These are phyloP conservation scores for Lasius fuliginosus DNA, from an alignment of 2,888 invertebrate genomes.

Conservation along the genomic window DNA sequence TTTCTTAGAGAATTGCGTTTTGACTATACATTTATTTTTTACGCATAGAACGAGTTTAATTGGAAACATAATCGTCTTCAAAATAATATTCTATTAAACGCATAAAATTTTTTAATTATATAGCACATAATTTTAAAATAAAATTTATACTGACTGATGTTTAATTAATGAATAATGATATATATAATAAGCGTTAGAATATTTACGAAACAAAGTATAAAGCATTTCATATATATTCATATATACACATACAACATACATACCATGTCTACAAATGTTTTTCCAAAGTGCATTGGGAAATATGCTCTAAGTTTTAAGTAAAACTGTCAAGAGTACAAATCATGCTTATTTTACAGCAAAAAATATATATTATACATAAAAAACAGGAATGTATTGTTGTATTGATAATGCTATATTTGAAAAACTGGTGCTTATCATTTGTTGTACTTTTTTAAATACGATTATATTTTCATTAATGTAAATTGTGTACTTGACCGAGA, in stretches of 20 bases:
- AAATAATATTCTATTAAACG: not conserved
- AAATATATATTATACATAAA: constrained; percentile 66
- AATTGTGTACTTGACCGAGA: constrained; percentile 60
- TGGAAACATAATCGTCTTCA: constrained; percentile 2
- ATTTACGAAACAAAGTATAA: not conserved
- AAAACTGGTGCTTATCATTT: constrained; percentile 39
- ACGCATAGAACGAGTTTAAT: not conserved
- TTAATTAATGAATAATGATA: constrained; percentile 20
- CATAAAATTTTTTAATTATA: not conserved
- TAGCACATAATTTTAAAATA: not conserved
- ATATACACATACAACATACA: constrained; percentile 33
- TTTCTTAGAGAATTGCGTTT: not conserved
- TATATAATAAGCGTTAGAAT: constrained; percentile 60
- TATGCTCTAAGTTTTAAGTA: constrained; percentile 50
- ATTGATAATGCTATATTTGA: constrained; percentile 64
- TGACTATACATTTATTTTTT: not conserved
- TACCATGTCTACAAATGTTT: constrained; percentile 42
- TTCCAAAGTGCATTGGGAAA: constrained; percentile 60
- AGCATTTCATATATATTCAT: constrained; percentile 41
- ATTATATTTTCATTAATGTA: constrained; percentile 71
- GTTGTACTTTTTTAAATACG: constrained; percentile 60
- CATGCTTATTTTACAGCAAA: constrained; percentile 70
- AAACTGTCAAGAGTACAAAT: constrained; percentile 73
- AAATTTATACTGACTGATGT: constrained; percentile 65
- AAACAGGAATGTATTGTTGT: constrained; percentile 39